These are phyloP conservation scores for Popillia japonica DNA, from an alignment of 1,140 invertebrate species.

Conservation along the genomic window DNA sequence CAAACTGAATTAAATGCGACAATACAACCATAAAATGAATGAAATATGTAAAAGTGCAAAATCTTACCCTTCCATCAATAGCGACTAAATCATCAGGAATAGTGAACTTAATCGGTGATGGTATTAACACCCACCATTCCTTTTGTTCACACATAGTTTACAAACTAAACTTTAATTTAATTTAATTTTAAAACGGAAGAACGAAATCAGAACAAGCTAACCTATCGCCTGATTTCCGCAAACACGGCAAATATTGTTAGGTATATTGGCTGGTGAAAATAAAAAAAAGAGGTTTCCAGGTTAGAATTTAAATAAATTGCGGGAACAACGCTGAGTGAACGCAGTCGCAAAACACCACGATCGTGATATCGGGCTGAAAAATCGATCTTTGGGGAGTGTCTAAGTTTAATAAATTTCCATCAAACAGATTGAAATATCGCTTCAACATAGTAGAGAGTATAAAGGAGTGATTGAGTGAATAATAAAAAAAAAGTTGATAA, in stretches of 20 bases:
- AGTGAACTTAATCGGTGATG: slow-evolving; percentile 60
- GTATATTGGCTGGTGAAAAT: neutral
- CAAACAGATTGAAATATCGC: too few relatives aligned
- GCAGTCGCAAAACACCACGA: neutral
- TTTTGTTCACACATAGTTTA: slow-evolving; percentile 21
- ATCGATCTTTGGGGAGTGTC: too few relatives aligned
- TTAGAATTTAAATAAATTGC: slow-evolving; percentile 42
- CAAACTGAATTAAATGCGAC: too few relatives aligned
- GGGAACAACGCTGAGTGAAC: neutral
- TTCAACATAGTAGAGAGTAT: too few relatives aligned
- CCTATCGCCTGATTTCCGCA: neutral
- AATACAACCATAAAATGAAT: too few relatives aligned
- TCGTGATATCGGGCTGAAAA: too few relatives aligned
- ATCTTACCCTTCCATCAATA: slow-evolving; percentile 65
- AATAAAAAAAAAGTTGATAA: too few relatives aligned
- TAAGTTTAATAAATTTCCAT: too few relatives aligned
- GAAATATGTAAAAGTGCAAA: neutral
- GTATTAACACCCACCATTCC: slow-evolving; percentile 71
- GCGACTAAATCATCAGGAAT: slow-evolving; percentile 68
- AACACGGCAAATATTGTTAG: neutral
- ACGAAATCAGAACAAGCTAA: neutral
- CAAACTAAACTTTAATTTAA: neutral
- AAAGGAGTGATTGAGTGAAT: too few relatives aligned
- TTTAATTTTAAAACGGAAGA: neutral
- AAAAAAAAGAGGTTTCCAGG: slow-evolving; percentile 38